Evolutionary conservation across 2,797 vertebrate genomes (phyloP).

Genomic region (Ficedula albicollis): DNA sequence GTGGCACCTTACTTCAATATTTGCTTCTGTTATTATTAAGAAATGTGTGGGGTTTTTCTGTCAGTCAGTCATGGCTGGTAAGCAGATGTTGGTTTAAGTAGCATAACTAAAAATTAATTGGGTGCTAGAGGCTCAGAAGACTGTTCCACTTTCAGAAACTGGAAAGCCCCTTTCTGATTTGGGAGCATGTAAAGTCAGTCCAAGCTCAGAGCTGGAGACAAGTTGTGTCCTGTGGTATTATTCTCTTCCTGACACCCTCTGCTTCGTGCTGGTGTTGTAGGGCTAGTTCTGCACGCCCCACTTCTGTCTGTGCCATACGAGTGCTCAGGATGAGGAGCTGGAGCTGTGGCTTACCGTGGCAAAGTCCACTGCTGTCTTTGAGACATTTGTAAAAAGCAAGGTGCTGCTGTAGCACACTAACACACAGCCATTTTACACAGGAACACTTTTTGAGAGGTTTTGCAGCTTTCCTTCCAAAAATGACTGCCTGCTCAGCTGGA

Average conservation of each 20-base stretch:
- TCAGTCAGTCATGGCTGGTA: neutral
- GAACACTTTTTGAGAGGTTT: neutral
- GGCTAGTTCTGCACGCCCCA: neutral
- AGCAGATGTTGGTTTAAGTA: neutral
- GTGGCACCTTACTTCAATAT: neutral
- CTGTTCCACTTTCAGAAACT: neutral
- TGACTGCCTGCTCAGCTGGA: neutral
- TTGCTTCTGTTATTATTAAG: neutral
- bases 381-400: neutral
- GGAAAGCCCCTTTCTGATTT: neutral
- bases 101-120: neutral
- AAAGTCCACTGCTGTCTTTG: neutral
- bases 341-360: neutral
- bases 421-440: neutral
- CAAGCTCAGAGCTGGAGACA: neutral
- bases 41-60: rapidly evolving
- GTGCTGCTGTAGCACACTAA: neutral
- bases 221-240: rapidly evolving
- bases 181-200: neutral
- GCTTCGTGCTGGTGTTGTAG: neutral
- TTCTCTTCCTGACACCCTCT: neutral
- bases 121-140: neutral
- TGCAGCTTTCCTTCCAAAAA: neutral
- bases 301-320: neutral
- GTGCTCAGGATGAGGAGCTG: neutral